These are phyloP conservation scores for Drosophila tripunctata DNA, from an alignment of 2,888 invertebrate genomes.

Conservation along the genomic window DNA sequence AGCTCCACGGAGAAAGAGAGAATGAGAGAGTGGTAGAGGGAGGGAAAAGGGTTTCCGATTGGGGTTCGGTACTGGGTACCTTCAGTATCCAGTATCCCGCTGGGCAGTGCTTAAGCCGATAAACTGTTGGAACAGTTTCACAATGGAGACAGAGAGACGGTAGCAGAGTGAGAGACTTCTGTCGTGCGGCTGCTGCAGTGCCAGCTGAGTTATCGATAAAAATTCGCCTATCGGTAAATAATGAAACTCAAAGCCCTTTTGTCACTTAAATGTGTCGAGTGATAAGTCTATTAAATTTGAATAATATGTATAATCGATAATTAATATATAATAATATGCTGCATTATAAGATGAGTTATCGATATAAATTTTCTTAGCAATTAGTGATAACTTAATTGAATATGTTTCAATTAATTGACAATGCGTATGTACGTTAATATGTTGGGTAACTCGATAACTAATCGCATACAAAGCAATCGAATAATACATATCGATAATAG, in stretches of 20 bases:
- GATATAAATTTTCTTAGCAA: not conserved
- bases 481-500: too few relatives aligned
- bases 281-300: too few relatives aligned
- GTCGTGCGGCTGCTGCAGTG: not conserved
- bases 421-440: too few relatives aligned
- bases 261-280: not conserved
- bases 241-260: too few relatives aligned
- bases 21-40: too few relatives aligned
- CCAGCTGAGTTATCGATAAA: slow-evolving; percentile 1
- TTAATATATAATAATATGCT: too few relatives aligned
- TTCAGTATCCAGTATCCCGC: slow-evolving; percentile 39
- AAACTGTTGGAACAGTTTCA: slow-evolving; percentile 41
- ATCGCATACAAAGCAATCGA: too few relatives aligned
- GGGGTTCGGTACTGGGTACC: slow-evolving; percentile 5
- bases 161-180: not conserved
- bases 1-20: slow-evolving; percentile 37
- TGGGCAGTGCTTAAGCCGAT: slow-evolving; percentile 42
- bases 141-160: not conserved
- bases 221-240: too few relatives aligned
- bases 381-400: not conserved
- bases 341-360: not conserved
- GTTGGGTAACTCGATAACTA: too few relatives aligned
- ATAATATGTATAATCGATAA: too few relatives aligned
- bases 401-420: too few relatives aligned
- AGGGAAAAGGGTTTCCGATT: slow-evolving; percentile 15